These are phyloP conservation scores for Calyptommatus sinebrachiatus DNA, from an alignment of 2,113 vertebrate species.

Conservation along the genomic window DNA sequence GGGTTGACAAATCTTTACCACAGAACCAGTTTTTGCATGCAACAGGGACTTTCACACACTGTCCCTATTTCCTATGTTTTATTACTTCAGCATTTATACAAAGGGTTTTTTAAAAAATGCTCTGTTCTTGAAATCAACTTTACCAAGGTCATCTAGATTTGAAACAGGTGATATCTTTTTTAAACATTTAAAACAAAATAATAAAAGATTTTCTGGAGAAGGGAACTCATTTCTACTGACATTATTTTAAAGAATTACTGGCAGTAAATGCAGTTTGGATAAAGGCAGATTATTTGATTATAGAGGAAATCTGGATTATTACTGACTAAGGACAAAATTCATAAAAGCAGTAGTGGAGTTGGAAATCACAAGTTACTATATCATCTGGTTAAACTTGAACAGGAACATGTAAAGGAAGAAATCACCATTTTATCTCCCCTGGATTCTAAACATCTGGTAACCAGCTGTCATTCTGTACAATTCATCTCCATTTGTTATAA, in stretches of 20 bases:
- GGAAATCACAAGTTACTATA: slow-evolving; percentile 48
- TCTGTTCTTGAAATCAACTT: slow-evolving; percentile 44
- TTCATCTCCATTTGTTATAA: slow-evolving; percentile 55
- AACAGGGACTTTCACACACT: not conserved
- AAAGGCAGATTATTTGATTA: slow-evolving; percentile 39
- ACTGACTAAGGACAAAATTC: slow-evolving; percentile 57
- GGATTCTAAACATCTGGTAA: slow-evolving; percentile 67
- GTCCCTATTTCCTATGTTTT: slow-evolving; percentile 24
- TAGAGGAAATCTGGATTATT: slow-evolving; percentile 53
- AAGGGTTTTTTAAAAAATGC: slow-evolving; percentile 32
- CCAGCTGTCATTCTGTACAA: slow-evolving; percentile 60
- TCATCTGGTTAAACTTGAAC: slow-evolving; percentile 52
- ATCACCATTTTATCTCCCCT: slow-evolving; percentile 61
- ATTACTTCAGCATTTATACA: slow-evolving; percentile 27
- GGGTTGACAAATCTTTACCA: not conserved
- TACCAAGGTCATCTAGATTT: slow-evolving; percentile 43
- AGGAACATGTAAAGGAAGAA: not conserved
- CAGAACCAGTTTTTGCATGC: not conserved
- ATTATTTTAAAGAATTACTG: slow-evolving; percentile 23
- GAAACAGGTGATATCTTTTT: slow-evolving; percentile 43
- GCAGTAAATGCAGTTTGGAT: slow-evolving; percentile 37
- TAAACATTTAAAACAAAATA: slow-evolving; percentile 43
- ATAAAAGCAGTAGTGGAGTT: slow-evolving; percentile 57
- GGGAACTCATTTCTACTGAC: slow-evolving; percentile 27
- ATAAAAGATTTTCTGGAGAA: slow-evolving; percentile 1